A percentile compares a stretch with the other conserved stretches of the same genome.
These are phyloP conservation scores for Lamprologus speciosus DNA, from an alignment of 2,113 vertebrate genomes.

Conservation along the genomic window DNA sequence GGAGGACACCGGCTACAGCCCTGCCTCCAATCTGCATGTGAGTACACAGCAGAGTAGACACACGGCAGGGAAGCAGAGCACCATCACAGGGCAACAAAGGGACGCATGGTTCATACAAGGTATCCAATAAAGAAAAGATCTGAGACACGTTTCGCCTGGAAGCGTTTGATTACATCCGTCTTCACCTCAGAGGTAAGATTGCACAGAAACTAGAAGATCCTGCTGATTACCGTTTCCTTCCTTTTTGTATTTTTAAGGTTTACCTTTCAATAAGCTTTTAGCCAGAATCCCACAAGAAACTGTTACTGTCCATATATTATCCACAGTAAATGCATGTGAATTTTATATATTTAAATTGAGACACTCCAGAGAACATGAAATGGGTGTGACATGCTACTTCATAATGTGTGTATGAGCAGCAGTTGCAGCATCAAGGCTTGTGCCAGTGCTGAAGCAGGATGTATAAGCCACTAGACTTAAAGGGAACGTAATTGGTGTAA, in stretches of 20 bases:
- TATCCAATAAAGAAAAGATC: conserved; percentile 17
- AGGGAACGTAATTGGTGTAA: background rate
- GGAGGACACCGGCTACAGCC: conserved; percentile 71
- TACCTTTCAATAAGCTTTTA: background rate
- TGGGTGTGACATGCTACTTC: conserved; percentile 59
- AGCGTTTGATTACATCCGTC: background rate
- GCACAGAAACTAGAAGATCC: background rate
- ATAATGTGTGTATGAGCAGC: background rate
- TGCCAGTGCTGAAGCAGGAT: background rate
- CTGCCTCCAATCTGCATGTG: conserved; percentile 54
- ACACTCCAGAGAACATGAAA: conserved; percentile 2
- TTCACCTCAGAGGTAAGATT: conserved; percentile 49
- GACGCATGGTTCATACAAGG: conserved; percentile 30
- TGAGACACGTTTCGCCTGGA: background rate
- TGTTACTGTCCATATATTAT: background rate
- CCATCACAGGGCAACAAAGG: conserved; percentile 62
- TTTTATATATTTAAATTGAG: background rate
- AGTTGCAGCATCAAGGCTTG: background rate
- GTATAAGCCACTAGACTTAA: background rate
- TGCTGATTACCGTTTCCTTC: background rate
- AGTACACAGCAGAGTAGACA: conserved; percentile 18
- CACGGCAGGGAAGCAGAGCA: conserved; percentile 13
- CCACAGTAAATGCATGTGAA: background rate
- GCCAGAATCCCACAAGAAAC: background rate
- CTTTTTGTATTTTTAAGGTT: background rate